Conservation (phyloP, 2,113 vertebrate genomes). For the Saguinus midas region DNA sequence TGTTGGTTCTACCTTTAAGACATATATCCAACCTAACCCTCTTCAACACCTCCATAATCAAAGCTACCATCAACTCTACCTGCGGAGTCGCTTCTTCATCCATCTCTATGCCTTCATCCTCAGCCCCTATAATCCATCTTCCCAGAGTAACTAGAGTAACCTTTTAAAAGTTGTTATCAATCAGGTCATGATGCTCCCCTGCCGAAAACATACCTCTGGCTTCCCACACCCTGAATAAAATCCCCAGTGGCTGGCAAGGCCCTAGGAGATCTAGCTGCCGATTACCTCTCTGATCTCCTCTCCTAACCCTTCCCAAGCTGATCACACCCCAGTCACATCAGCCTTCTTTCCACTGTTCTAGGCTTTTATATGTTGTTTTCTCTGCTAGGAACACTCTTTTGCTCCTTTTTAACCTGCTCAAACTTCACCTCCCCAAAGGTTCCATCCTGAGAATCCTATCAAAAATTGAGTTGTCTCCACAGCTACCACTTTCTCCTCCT, state of each 20-base stretch:
- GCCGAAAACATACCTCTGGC: background rate
- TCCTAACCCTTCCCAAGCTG: background rate
- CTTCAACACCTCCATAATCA: background rate
- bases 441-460: background rate
- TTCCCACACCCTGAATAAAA: background rate
- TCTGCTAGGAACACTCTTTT: background rate
- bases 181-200: background rate
- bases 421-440: background rate
- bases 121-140: background rate
- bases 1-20: background rate
- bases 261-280: background rate
- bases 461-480: background rate
- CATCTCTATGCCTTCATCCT: background rate
- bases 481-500: background rate
- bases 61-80: background rate
- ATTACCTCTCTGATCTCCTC: background rate
- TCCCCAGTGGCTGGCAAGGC: background rate
- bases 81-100: background rate
- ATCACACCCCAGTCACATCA: background rate
- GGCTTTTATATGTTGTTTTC: background rate
- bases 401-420: background rate
- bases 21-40: background rate
- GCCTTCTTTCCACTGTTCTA: background rate
- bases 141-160: background rate
- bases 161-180: background rate